Conservation (phyloP, 1,140 invertebrate genomes). For the Drosophila takahashii region DNA sequence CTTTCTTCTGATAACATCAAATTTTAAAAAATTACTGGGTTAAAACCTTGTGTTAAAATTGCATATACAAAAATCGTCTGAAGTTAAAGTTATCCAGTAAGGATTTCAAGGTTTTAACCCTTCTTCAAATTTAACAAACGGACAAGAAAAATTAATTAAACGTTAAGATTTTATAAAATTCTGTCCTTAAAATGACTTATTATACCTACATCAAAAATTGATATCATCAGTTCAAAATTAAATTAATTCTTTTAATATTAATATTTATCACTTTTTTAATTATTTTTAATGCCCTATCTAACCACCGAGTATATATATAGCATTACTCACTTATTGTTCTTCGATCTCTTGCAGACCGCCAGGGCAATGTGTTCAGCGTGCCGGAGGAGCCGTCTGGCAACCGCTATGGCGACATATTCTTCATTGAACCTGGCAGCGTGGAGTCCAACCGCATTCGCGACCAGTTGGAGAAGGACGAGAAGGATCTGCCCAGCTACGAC, state of each 20-base stretch:
- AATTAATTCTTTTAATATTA: background rate
- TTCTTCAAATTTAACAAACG: too few species aligned
- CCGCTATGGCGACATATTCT: constrained; percentile 74
- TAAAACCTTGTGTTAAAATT: too few species aligned
- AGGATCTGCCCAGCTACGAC: constrained; percentile 80
- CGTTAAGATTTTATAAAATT: background rate
- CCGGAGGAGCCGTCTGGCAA: constrained; percentile 51
- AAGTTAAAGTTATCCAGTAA: too few species aligned
- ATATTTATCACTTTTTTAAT: background rate
- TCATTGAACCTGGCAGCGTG: constrained; percentile 69
- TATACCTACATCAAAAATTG: background rate
- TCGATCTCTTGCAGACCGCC: constrained; percentile 70
- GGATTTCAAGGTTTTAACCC: too few species aligned
- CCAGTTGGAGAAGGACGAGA: constrained; percentile 80
- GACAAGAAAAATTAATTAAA: background rate
- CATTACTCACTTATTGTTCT: background rate
- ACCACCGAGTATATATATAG: background rate
- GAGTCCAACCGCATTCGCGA: constrained; percentile 78
- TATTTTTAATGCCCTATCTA: background rate
- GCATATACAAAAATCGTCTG: too few species aligned
- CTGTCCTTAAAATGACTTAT: background rate
- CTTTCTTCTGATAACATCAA: too few species aligned
- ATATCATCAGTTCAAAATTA: background rate
- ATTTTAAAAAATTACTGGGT: too few species aligned
- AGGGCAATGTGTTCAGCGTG: constrained; percentile 60